A percentile compares a stretch with the other conserved stretches of the same genome.
phyloP scores from a whole-genome alignment of 2,797 vertebrate genomes.

The Lacerta agilis region DNA sequence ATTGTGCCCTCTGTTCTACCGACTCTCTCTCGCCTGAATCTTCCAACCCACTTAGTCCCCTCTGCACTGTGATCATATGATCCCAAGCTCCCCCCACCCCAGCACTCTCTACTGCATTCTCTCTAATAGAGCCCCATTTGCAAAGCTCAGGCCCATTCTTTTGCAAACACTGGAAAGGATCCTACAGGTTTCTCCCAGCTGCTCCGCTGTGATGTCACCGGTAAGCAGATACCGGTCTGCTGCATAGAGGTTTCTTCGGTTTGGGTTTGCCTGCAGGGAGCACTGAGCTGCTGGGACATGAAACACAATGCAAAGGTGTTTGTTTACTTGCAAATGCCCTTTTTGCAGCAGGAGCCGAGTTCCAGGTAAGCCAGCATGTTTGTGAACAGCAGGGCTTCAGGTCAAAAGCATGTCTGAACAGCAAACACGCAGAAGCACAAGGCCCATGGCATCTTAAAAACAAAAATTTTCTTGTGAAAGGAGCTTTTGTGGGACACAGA shows the following conservation, averaged over 20 bases:
- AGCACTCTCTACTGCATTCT: constrained; percentile 80
- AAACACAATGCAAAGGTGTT: constrained; percentile 31
- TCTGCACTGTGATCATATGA: constrained; percentile 70
- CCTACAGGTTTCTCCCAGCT: constrained; percentile 51
- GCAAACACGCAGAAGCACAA: constrained; percentile 18
- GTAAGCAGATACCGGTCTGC: neutral
- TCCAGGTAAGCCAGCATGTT: constrained; percentile 11
- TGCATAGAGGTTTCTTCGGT: neutral
- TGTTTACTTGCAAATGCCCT: constrained; percentile 12
- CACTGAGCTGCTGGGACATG: neutral
- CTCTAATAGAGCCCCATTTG: constrained; percentile 76
- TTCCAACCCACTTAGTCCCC: constrained; percentile 70
- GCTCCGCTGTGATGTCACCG: neutral
- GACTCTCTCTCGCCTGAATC: constrained; percentile 60
- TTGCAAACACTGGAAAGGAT: constrained; percentile 2
- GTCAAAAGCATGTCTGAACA: constrained; percentile 17
- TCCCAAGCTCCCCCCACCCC: constrained; percentile 52
- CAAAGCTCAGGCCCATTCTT: constrained; percentile 32
- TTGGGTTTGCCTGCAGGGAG: neutral
- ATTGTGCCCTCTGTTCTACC: constrained; percentile 68
- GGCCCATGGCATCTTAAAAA: neutral
- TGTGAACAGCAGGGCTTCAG: constrained; percentile 3
- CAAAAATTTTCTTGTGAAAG: neutral
- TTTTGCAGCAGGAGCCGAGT: constrained; percentile 23
- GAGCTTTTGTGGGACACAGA: neutral